Evolutionary conservation across 2,797 vertebrate species (phyloP).

Genomic region (Hafferia zeledoni): DNA sequence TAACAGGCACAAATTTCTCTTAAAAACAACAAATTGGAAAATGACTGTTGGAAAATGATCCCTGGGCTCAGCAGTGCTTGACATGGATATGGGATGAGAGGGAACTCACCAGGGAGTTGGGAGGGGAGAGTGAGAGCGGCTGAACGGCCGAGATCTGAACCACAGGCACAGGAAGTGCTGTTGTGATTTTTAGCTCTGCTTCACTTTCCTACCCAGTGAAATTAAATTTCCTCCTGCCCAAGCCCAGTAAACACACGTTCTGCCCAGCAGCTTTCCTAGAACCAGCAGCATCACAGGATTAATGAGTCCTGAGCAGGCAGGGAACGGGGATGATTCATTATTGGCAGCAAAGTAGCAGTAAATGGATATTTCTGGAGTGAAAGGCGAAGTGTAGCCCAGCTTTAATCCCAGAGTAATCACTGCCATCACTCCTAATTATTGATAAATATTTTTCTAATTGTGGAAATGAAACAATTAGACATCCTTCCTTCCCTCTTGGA

Average conservation of each 20-base stretch:
- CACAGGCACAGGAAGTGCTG: not conserved
- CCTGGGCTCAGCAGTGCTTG: not conserved
- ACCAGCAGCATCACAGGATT: not conserved
- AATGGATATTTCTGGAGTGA: not conserved
- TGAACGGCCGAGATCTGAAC: fast-evolving
- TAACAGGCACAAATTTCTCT: not conserved
- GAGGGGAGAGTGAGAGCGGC: fast-evolving
- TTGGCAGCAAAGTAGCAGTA: not conserved
- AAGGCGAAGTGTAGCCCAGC: constrained; percentile 33
- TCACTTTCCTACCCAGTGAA: not conserved
- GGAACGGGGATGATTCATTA: not conserved
- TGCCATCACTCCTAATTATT: constrained; percentile 47
- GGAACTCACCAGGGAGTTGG: not conserved
- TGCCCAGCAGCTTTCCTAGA: not conserved
- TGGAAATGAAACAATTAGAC: constrained; percentile 59
- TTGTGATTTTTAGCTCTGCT: not conserved
- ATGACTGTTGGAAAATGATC: not conserved
- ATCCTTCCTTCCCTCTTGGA: constrained; percentile 53
- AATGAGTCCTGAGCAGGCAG: not conserved
- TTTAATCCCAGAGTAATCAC: constrained; percentile 30
- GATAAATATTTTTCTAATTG: constrained; percentile 56
- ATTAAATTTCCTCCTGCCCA: not conserved
- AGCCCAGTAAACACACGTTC: not conserved
- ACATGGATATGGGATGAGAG: fast-evolving
- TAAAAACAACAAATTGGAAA: not conserved